Percentiles rank a stretch among this genome's conserved stretches.
Conservation (phyloP, 2,113 vertebrate species). For the Peromyscus californicus region DNA sequence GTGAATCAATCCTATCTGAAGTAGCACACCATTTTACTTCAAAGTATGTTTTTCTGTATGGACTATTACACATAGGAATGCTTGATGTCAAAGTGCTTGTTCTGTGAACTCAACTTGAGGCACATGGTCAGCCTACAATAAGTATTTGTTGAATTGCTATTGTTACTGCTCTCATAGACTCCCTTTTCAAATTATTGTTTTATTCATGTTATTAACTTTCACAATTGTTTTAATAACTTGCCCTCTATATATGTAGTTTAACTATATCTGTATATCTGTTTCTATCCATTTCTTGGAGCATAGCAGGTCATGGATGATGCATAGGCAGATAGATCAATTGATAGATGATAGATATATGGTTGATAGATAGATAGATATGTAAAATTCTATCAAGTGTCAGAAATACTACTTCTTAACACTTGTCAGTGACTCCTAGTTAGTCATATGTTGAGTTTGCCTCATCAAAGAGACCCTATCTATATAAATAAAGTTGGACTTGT, state of each 20-base stretch:
- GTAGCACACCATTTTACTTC: background rate
- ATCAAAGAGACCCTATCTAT: slow-evolving; percentile 36
- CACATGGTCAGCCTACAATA: background rate
- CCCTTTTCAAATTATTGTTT: background rate
- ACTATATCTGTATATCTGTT: background rate
- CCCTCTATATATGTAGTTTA: background rate
- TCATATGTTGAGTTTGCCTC: slow-evolving; percentile 62
- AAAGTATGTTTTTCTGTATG: background rate
- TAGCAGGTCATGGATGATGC: background rate
- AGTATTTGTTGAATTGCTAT: background rate
- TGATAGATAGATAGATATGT: background rate
- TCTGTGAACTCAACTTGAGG: background rate
- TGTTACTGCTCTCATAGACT: background rate
- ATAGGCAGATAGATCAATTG: background rate
- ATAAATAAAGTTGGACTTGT: slow-evolving; percentile 45
- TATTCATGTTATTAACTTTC: background rate
- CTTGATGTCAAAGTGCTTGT: background rate
- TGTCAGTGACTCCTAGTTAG: slow-evolving; percentile 42
- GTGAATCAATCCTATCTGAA: background rate
- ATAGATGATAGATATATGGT: background rate
- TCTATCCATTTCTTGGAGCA: background rate
- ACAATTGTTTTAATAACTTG: background rate
- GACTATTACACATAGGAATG: background rate
- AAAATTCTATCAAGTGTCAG: background rate
- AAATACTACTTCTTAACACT: slow-evolving; percentile 14